Evolutionary conservation across 2,113 vertebrate species (phyloP), one percentile per base, ranked within the genome.

Genomic region (Labeo catla): DNA sequence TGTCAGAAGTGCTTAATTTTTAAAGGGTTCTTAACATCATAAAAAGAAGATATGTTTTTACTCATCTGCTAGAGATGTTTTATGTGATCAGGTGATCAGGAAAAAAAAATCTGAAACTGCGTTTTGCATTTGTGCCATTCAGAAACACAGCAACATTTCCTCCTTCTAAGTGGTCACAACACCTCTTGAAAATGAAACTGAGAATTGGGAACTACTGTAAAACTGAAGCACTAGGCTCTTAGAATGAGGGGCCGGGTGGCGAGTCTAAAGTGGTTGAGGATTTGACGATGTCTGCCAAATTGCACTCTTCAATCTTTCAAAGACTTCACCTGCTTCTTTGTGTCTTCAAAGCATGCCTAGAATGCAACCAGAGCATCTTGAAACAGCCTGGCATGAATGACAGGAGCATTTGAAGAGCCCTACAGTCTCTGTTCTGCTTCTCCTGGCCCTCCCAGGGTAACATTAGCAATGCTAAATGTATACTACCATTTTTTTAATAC

Each of bases 291-390:
- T 9, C 43, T 81, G 79, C 79, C 79, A 81, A 81, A 81, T 81
- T 81, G 79, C 79, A 28, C 79, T 81, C 39, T 49, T 81, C 79
- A 81, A 47, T 81, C 59, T 66, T 81, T 81, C 79, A 81, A 81
- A 65, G 59, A 65, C 79, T 79, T 81, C 52, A 59, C 76, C 76
- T 59, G 79, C 79, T 65, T 45, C 59, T 81, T 81, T 66, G n/a
- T 63, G 59, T 65, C 79, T 81, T 81, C 79, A 81, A 81, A 81
- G 79, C 61, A 65, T 66, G 39, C 43, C 45, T 76, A 49, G 73
- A 76, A 28, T 28, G 59, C 59, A 81, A 28, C 59, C 13, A 34
- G 43, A 65, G n/a, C n/a, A 81, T 49, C 59, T 28, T 45, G 45
- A 45, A 49, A 28, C 61, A 45, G 11, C 19, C 78, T 43, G 57